phyloP scores from a whole-genome alignment of 1,140 invertebrate genomes.

The Neotoxoptera formosana region DNA sequence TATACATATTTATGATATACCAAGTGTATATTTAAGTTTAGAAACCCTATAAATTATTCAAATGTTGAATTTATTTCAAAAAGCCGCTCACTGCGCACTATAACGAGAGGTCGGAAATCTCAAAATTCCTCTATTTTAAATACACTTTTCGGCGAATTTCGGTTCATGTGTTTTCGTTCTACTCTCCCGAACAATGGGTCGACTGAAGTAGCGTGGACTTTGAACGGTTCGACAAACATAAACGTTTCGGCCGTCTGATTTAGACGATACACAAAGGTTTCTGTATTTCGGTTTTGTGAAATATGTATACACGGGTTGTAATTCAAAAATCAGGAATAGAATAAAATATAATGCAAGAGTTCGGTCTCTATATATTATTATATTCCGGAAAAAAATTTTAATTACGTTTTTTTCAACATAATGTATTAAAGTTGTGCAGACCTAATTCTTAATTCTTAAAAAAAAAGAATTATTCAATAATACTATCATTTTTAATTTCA shows the following conservation, averaged over 20 bases:
- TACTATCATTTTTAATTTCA: background rate
- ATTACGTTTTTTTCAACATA: background rate
- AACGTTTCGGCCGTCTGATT: background rate
- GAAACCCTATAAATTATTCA: background rate
- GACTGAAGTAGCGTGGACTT: background rate
- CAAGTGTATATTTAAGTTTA: background rate
- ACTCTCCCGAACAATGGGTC: background rate
- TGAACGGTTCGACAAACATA: background rate
- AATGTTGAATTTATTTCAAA: background rate
- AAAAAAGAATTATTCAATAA: background rate
- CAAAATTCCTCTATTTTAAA: background rate
- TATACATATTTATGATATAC: background rate
- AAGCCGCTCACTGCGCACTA: background rate
- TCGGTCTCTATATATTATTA: background rate
- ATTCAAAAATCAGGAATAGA: background rate
- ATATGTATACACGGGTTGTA: background rate
- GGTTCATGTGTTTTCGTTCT: background rate
- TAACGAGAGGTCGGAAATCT: background rate
- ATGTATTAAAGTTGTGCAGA: background rate
- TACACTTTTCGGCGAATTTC: background rate
- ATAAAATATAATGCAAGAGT: background rate
- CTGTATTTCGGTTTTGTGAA: background rate
- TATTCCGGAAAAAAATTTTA: background rate
- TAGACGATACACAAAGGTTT: background rate
- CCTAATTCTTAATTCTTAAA: background rate